Evolutionary conservation across 2,113 vertebrate genomes (phyloP), one percentile per base, ranked within the genome.

Genomic region (Tympanuchus pallidicinctus): DNA sequence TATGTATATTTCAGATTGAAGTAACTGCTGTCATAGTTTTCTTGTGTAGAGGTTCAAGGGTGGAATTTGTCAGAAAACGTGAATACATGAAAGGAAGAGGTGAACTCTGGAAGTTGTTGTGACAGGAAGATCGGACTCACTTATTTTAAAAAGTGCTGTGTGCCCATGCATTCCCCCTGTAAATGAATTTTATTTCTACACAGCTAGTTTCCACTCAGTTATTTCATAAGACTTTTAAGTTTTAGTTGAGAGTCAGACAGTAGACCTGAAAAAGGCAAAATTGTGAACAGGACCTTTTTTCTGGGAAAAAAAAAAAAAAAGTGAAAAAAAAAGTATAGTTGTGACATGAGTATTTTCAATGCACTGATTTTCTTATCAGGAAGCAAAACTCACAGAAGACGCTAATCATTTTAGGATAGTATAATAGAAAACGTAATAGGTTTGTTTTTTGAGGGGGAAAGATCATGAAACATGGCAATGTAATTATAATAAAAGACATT

Each of bases 111-210:
- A 22, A 90, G 7, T 8, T 48, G 9, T 22, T 82, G 40, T 76
- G 59, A 48, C 54, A 86, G 40, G 22, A 88, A 86, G 86, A 19
- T 9, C 34, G 79, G 75, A 82, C 18, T 89, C 63, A 56, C 7
- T 86, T 73, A 13, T 88, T 75, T 70, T 32, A 91, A 61, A 54
- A 61, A 5, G 64, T 52, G 36, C 40, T 17, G 24, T 40, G 24
- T 0, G 0, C 28, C 32, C 19, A 8, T 40, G 10, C 18, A 85
- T 50, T 91, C 8, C 30, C 0, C 0, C 13, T 88, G 43, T 14
- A 78, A 92, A 47, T 2, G n/a, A 63, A 9, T 6, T 21, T 70
- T 66, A 28, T 32, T 71, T 38, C 24, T 71, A 21, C 14, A 1
- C 0, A 83, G 20, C 22, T 54, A 59, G 24, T 56, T 66, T 77